A percentile compares a stretch with the other conserved stretches of the same genome.
phyloP scores from a whole-genome alignment of 2,888 invertebrate species.

The Cloeon dipterum region DNA sequence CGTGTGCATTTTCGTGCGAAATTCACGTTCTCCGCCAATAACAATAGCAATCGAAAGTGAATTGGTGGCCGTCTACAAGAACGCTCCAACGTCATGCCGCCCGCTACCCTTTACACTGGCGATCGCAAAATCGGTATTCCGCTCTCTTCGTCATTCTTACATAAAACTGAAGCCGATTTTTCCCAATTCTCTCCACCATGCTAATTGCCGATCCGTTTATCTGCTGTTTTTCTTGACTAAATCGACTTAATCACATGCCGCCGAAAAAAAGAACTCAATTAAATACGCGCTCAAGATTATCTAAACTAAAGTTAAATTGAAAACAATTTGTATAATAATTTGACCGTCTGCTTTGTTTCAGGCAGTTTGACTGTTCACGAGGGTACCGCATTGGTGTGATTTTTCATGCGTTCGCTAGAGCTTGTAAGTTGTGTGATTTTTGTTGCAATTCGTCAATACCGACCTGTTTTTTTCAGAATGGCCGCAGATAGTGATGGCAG shows the following conservation, averaged over 20 bases:
- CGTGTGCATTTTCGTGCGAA: too few species aligned
- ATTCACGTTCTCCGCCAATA: too few species aligned
- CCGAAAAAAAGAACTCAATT: neutral
- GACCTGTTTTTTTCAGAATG: conserved; percentile 41
- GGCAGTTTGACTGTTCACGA: conserved; percentile 1
- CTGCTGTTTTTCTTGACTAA: too few species aligned
- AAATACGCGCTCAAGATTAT: neutral
- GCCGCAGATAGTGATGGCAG: conserved; percentile 66
- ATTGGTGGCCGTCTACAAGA: too few species aligned
- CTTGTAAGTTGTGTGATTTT: conserved; percentile 4
- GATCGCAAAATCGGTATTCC: too few species aligned
- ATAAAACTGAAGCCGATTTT: neutral
- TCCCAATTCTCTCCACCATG: neutral
- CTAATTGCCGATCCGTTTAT: neutral
- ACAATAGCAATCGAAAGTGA: too few species aligned
- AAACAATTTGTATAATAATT: neutral
- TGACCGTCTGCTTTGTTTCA: neutral
- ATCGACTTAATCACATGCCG: too few species aligned
- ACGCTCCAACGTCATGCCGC: too few species aligned
- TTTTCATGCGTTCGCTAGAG: conserved; percentile 4
- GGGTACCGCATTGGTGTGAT: conserved; percentile 3
- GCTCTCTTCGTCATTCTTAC: neutral
- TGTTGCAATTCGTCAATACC: too few species aligned
- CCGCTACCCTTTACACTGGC: too few species aligned
- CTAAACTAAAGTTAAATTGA: too few species aligned